Evolutionary conservation across 2,888 invertebrate genomes (phyloP).

Genomic region (Drosophila glabriapex): DNA sequence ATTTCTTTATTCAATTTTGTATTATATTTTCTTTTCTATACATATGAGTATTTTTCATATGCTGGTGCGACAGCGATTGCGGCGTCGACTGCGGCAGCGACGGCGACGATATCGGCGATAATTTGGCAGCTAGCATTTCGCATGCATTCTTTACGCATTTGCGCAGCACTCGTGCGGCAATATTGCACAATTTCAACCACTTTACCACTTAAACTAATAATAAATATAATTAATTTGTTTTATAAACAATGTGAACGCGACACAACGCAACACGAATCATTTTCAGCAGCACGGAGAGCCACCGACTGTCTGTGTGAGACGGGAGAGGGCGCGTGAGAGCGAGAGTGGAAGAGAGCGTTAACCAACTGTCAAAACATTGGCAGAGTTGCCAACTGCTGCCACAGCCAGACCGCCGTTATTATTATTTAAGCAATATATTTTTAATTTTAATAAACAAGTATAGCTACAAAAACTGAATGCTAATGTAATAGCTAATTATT

Average conservation of each 20-base stretch:
- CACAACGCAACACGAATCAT: slow-evolving; percentile 75
- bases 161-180: slow-evolving; percentile 13
- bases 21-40: slow-evolving; percentile 34
- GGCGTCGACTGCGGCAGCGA: slow-evolving; percentile 33
- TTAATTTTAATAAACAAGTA: slow-evolving; percentile 10
- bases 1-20: slow-evolving; percentile 30
- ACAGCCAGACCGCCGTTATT: slow-evolving; percentile 35
- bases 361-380: slow-evolving; percentile 65
- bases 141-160: slow-evolving; percentile 32
- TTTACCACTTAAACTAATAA: slow-evolving; percentile 53
- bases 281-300: slow-evolving; percentile 61
- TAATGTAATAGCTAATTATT: not conserved
- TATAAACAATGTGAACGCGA: slow-evolving; percentile 64
- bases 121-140: slow-evolving; percentile 43
- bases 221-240: slow-evolving; percentile 65
- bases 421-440: slow-evolving; percentile 36
- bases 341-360: slow-evolving; percentile 42
- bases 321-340: slow-evolving; percentile 14
- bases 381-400: slow-evolving; percentile 59
- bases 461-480: not conserved
- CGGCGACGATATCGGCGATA: slow-evolving; percentile 25
- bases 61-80: slow-evolving; percentile 57
- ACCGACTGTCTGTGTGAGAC: slow-evolving; percentile 48
- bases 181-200: slow-evolving; percentile 57
- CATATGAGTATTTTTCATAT: slow-evolving; percentile 47